phyloP scores from a whole-genome alignment of 2,888 invertebrate genomes.

The Spatulosminthurus flaviceps region DNA sequence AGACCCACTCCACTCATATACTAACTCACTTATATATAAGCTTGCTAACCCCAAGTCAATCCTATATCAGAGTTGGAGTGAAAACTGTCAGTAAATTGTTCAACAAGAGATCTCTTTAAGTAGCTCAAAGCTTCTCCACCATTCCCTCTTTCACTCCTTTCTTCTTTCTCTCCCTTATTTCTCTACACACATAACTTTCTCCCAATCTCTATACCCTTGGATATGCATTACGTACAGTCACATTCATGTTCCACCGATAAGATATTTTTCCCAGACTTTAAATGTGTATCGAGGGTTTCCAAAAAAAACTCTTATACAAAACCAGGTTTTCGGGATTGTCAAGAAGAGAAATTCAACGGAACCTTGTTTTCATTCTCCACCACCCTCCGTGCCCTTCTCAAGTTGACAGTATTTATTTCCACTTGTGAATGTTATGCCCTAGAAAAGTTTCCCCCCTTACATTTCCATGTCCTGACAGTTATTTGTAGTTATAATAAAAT shows the following conservation, averaged over 20 bases:
- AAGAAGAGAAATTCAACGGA: conserved; percentile 18
- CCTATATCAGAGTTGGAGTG: not conserved
- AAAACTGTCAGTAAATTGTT: conserved; percentile 18
- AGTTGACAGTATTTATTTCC: conserved; percentile 43
- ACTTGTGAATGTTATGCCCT: conserved; percentile 10
- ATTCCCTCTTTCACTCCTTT: conserved; percentile 16
- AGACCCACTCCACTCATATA: not conserved
- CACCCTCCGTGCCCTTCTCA: conserved; percentile 35
- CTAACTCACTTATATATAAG: not conserved
- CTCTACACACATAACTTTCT: too few species aligned
- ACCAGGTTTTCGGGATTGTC: conserved; percentile 1
- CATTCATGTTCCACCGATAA: too few species aligned
- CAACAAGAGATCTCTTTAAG: conserved; percentile 10
- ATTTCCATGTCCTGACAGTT: not conserved
- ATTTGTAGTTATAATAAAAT: not conserved
- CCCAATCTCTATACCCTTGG: too few species aligned
- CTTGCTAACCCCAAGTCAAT: too few species aligned
- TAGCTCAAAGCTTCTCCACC: conserved; percentile 32
- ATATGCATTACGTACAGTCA: too few species aligned
- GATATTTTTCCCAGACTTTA: too few species aligned
- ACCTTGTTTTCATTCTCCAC: conserved; percentile 25
- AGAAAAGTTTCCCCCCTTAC: not conserved
- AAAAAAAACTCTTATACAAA: not conserved
- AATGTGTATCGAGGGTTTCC: not conserved
- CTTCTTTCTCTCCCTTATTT: not conserved